Conservation (phyloP, 1,140 invertebrate genomes). For the Pseudobourletiella spinata region DNA sequence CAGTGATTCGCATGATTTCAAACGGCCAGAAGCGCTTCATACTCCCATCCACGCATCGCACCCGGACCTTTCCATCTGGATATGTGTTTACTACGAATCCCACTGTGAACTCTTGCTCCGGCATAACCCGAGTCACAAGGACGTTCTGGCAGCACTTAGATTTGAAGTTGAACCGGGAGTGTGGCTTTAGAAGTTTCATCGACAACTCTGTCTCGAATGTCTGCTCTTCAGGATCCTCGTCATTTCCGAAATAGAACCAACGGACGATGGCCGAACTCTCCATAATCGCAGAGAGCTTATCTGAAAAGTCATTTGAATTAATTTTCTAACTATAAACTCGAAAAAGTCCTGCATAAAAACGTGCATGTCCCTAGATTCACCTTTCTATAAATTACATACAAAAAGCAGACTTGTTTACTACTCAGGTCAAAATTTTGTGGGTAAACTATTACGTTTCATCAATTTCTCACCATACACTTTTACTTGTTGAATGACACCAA, state of each 20-base stretch:
- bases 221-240: background rate
- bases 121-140: background rate
- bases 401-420: too few species aligned
- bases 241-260: slow-evolving; percentile 3
- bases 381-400: too few species aligned
- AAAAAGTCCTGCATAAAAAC: too few species aligned
- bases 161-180: background rate
- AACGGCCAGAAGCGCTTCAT: background rate
- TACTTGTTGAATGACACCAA: background rate
- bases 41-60: background rate
- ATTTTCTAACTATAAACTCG: too few species aligned
- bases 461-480: background rate
- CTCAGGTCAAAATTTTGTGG: too few species aligned
- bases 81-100: background rate
- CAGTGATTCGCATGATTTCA: background rate
- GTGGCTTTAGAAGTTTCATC: background rate
- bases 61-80: background rate
- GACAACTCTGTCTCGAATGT: background rate
- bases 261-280: slow-evolving; percentile 1
- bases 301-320: too few species aligned
- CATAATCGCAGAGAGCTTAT: background rate
- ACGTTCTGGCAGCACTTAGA: background rate
- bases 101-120: background rate
- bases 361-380: too few species aligned
- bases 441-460: too few species aligned